Conservation (phyloP, 2,113 vertebrate genomes). For the Fulica atra region DNA sequence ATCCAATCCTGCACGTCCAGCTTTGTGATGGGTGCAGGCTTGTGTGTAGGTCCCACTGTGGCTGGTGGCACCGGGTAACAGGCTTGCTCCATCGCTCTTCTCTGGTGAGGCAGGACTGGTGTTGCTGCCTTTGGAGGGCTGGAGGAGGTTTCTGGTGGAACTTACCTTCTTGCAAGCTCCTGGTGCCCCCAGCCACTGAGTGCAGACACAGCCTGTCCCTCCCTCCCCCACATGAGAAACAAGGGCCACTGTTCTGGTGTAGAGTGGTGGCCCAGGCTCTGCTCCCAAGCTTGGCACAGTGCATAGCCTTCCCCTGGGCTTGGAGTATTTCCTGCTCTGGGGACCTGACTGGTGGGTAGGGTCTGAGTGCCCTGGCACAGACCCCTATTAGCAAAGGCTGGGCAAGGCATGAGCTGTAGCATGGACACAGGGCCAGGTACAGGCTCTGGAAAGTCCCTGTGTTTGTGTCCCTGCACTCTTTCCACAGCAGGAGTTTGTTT, state of each 20-base stretch:
- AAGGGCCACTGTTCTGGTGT: fast-evolving
- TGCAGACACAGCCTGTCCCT: background rate
- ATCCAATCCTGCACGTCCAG: background rate
- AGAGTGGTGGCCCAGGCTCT: background rate
- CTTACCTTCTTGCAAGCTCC: background rate
- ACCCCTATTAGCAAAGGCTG: background rate
- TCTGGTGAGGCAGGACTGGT: background rate
- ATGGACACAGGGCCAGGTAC: background rate
- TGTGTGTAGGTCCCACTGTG: fast-evolving
- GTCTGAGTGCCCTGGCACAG: background rate
- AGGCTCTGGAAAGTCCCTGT: background rate
- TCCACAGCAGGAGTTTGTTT: background rate
- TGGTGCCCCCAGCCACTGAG: fast-evolving
- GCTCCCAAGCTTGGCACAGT: background rate
- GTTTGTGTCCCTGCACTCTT: background rate
- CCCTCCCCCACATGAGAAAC: background rate
- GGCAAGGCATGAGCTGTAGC: background rate
- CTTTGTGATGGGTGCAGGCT: fast-evolving
- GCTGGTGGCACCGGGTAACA: background rate
- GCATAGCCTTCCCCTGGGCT: background rate
- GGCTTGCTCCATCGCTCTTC: fast-evolving
- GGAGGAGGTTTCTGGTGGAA: background rate
- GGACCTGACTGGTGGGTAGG: fast-evolving
- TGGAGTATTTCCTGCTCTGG: fast-evolving
- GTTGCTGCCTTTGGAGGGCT: background rate